Evolutionary conservation across 2,113 vertebrate genomes (phyloP).

Genomic region (Propithecus coquereli): DNA sequence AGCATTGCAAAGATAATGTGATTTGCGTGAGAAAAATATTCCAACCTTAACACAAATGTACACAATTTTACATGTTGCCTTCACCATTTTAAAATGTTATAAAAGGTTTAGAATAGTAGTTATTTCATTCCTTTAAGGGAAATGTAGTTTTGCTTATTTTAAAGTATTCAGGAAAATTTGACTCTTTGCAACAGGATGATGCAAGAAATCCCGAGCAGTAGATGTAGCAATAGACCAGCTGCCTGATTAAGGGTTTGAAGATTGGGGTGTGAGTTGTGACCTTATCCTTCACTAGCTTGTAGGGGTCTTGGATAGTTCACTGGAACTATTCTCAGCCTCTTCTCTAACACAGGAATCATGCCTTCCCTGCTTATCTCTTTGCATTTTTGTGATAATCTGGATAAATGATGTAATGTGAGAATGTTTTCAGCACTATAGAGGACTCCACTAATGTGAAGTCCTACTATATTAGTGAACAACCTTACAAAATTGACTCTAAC

Average conservation of each 20-base stretch:
- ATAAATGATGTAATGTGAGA: neutral
- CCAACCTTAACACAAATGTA: neutral
- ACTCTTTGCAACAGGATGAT: neutral
- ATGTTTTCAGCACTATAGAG: neutral
- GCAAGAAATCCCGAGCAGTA: neutral
- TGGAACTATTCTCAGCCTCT: neutral
- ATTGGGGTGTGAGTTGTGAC: neutral
- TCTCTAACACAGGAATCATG: neutral
- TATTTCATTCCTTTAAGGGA: neutral
- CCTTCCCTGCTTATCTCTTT: neutral
- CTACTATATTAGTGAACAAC: neutral
- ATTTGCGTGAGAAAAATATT: neutral
- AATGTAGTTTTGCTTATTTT: slow-evolving; percentile 43
- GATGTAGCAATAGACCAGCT: neutral
- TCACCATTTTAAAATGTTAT: slow-evolving; percentile 30
- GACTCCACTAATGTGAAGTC: neutral
- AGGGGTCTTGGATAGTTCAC: neutral
- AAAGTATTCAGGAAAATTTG: slow-evolving; percentile 32
- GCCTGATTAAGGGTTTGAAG: neutral
- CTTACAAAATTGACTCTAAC: neutral
- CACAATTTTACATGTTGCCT: neutral
- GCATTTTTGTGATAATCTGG: neutral
- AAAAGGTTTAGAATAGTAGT: neutral
- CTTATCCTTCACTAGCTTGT: neutral
- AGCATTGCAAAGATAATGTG: neutral